These are phyloP conservation scores for Brachionus rubens DNA, from an alignment of 1,140 invertebrate genomes.

Conservation along the genomic window DNA sequence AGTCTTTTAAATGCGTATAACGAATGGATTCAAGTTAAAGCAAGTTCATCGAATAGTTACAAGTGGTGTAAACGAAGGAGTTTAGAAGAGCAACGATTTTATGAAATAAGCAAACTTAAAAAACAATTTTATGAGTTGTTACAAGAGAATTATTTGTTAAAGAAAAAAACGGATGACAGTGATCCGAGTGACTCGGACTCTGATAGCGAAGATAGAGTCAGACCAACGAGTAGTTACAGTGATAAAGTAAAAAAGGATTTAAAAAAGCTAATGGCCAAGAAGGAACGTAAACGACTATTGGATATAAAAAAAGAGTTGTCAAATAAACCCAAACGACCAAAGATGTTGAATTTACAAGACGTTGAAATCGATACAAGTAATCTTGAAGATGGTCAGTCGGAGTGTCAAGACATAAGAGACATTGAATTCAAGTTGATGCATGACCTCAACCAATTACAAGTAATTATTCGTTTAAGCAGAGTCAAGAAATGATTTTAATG, in stretches of 20 bases:
- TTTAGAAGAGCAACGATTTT: conserved; percentile 90
- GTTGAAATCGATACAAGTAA: conserved; percentile 61
- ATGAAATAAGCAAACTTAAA: conserved; percentile 88
- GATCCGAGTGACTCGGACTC: conserved; percentile 24
- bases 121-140: conserved; percentile 82
- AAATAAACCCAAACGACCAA: conserved; percentile 68
- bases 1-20: conserved; percentile 82
- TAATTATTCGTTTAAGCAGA: conserved; percentile 47
- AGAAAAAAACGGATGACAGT: conserved; percentile 1
- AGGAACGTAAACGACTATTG: conserved; percentile 76
- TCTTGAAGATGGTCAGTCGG: conserved; percentile 63
- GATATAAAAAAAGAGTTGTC: conserved; percentile 71
- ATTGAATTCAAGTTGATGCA: conserved; percentile 74
- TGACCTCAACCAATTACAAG: conserved; percentile 57
- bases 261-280: conserved; percentile 32
- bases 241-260: conserved; percentile 18
- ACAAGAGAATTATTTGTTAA: conserved; percentile 55
- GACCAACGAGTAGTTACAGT: background rate
- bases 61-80: conserved; percentile 83
- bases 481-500: no score
- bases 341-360: conserved; percentile 67
- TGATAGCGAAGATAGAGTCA: background rate
- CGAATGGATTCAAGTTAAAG: conserved; percentile 74
- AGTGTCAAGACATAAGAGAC: conserved; percentile 76
- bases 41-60: conserved; percentile 60